Base-by-base conservation (phyloP, 37 sponge, comb jelly and placozoan genomes). In the Trichoplax adhaerens region DNA sequence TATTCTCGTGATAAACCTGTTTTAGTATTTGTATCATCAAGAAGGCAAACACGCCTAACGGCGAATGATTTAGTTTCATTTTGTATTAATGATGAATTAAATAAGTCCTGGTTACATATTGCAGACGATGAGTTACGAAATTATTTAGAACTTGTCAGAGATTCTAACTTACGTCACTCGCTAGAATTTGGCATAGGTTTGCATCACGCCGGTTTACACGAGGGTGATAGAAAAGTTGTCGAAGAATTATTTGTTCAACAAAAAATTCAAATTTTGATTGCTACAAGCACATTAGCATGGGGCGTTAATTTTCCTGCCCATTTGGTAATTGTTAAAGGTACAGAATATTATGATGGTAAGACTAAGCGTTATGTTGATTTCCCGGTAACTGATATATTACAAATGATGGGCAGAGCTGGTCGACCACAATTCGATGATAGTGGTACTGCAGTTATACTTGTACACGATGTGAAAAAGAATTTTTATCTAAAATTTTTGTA, bases 371-470 rank as follows among this genome's bases (percentile, higher is more conserved):
- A 96, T 58, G 93, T 91, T 7, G 99, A 96, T 82, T 96, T 88
- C 76, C 99, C 99, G 52, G 86, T 96, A 65, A 96, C 99, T 50
- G 99, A 96, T 66, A 93, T 96, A 4, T 81, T 96, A 52, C 99
- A 96, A 82, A 96, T 96, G 99, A 96, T 96, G 99, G 99, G 99
- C 0, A 58, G 99, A n/a, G 99, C 99, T 0, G 99, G 99, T 0
- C 77, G 99, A 48, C 99, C 99, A 2, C 99, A 96, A 90, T 96
- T 81, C 67, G 99, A 96, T 59, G 87, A 88, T 70, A 72, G 79
- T 65, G 99, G 99, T 49, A 88, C 88, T 56, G 99, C 99, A 3
- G 80, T 83, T 2, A 88, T 96, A 50, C 77, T 92, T 48, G 93
- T 96, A 3, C 99, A 96, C 60, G 91, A 96, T 72, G 78, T 83